Evolutionary conservation across 35 echinoderm and acorn worm species (phyloP).

Genomic region (Apostichopus californicus): DNA sequence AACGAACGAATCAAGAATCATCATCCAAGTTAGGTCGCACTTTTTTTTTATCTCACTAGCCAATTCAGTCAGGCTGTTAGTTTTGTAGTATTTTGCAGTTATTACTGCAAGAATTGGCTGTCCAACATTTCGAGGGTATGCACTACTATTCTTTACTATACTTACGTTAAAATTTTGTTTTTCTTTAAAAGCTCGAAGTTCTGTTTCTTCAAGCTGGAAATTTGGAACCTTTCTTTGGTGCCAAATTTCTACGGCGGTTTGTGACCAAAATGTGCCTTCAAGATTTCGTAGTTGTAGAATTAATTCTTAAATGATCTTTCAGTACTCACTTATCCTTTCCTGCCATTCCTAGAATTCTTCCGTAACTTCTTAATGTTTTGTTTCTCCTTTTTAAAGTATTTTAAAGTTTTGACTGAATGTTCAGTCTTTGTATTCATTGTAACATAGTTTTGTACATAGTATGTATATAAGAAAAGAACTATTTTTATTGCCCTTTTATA

Average conservation of each 20-base stretch:
- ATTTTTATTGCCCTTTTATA: constrained; percentile 18
- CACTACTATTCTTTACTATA: no score
- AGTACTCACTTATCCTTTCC: constrained; percentile 37
- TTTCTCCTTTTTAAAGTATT: no score
- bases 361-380: no score
- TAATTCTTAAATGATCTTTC: constrained; percentile 36
- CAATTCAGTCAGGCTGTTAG: no score
- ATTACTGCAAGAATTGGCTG: no score
- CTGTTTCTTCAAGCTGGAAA: constrained; percentile 2
- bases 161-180: no score
- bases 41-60: no score
- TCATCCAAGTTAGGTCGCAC: no score
- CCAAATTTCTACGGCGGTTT: constrained; percentile 43
- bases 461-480: constrained; percentile 28
- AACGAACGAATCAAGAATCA: no score
- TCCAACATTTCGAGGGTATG: no score
- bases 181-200: background rate
- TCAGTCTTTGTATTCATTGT: background rate
- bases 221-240: background rate
- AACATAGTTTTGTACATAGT: constrained; percentile 21
- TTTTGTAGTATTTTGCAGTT: no score
- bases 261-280: constrained; percentile 57
- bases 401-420: no score
- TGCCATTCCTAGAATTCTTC: background rate
- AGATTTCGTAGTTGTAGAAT: background rate